Percentiles rank a stretch among this genome's conserved stretches.
These are phyloP conservation scores for Neomonachus schauinslandi DNA, from an alignment of 2,113 vertebrate species.

Conservation along the genomic window DNA sequence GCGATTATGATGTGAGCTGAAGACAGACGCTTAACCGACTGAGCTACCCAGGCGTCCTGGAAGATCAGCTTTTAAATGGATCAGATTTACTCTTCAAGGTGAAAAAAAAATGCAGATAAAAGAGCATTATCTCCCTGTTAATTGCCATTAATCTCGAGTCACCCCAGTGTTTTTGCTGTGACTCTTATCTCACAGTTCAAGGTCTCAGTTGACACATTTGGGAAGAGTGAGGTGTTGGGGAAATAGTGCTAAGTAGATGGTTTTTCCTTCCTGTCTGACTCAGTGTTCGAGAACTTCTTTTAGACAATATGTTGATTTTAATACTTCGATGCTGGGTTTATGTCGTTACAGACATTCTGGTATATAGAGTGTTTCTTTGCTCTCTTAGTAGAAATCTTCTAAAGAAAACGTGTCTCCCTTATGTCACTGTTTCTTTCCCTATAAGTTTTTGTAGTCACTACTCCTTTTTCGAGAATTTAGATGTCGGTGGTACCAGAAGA, in stretches of 20 bases:
- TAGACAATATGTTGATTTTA: background rate
- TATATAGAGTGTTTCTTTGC: background rate
- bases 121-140: background rate
- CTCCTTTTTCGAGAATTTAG: background rate
- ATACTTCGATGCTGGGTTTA: background rate
- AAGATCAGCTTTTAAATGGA: conserved; percentile 63
- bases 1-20: background rate
- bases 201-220: background rate
- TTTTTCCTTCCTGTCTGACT: background rate
- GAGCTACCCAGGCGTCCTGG: background rate
- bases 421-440: background rate
- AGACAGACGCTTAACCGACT: no score
- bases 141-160: background rate
- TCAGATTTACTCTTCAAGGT: conserved; percentile 43
- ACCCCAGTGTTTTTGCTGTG: background rate
- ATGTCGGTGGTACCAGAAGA: background rate
- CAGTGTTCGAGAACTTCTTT: background rate
- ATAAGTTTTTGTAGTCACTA: background rate
- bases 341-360: background rate
- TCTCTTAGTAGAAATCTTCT: background rate
- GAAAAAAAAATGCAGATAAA: conserved; percentile 13
- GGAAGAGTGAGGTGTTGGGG: background rate
- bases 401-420: background rate
- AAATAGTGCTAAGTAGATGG: background rate
- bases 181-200: background rate